These are phyloP conservation scores for Engystomops pustulosus DNA, from an alignment of 2,113 vertebrate genomes.

Conservation along the genomic window DNA sequence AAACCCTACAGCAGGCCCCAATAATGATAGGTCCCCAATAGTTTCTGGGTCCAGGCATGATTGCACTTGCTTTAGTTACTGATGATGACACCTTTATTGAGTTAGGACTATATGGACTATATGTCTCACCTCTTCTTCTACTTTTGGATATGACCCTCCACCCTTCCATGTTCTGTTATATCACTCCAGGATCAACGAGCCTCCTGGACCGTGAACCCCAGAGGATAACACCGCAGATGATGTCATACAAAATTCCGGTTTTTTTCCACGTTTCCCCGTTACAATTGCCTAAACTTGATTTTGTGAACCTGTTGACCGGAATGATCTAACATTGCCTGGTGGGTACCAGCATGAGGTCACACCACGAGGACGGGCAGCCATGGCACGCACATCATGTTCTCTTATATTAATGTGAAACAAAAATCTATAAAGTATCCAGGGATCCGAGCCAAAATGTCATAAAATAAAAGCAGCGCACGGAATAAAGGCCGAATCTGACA, in stretches of 20 bases:
- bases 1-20: no score
- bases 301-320: not conserved
- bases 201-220: not conserved
- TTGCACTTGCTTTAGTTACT: no score
- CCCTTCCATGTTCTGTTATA: no score
- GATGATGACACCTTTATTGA: no score
- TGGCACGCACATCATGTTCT: constrained; percentile 15
- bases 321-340: constrained; percentile 29
- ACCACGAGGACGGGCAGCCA: not conserved
- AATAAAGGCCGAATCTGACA: constrained; percentile 36
- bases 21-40: no score
- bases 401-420: constrained; percentile 30
- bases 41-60: no score
- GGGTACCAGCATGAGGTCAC: constrained; percentile 24
- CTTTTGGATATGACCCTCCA: no score
- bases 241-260: not conserved
- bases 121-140: no score
- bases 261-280: not conserved
- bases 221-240: not conserved
- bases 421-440: constrained; percentile 8
- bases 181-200: no score
- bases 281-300: not conserved
- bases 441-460: constrained; percentile 19
- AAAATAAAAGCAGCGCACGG: constrained; percentile 31
- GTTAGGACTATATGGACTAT: no score